Percentiles rank a stretch among this genome's conserved stretches.
Evolutionary conservation across 2,113 vertebrate genomes (phyloP).

Genomic region (Pao palembangensis): DNA sequence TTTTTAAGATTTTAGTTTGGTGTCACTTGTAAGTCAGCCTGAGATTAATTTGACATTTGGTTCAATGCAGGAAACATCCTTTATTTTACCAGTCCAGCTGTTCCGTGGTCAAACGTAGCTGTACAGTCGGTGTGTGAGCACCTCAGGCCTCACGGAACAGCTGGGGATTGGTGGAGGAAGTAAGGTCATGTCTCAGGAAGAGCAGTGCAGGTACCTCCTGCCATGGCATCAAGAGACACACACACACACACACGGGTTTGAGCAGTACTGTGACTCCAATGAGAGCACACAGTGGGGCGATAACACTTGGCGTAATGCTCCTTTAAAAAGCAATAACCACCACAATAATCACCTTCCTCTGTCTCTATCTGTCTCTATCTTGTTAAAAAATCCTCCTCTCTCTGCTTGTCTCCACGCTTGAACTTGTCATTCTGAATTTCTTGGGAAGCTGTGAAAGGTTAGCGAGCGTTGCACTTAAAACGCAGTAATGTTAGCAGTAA

Average conservation of each 20-base stretch:
- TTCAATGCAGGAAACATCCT: neutral
- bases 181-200: slow-evolving; percentile 6
- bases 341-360: slow-evolving; percentile 47
- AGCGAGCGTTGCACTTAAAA: slow-evolving; percentile 41
- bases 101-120: neutral
- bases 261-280: slow-evolving; percentile 31
- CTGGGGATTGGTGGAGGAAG: slow-evolving; percentile 7
- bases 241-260: slow-evolving; percentile 6
- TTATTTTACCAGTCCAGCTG: neutral
- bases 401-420: slow-evolving; percentile 32
- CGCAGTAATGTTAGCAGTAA: slow-evolving; percentile 42
- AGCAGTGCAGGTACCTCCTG: slow-evolving; percentile 5
- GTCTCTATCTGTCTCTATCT: slow-evolving; percentile 50
- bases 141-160: neutral
- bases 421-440: slow-evolving; percentile 37
- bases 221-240: neutral
- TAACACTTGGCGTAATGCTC: slow-evolving; percentile 56
- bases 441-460: slow-evolving; percentile 40
- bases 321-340: slow-evolving; percentile 54
- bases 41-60: slow-evolving; percentile 2
- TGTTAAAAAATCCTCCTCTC: slow-evolving; percentile 47
- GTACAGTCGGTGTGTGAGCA: neutral
- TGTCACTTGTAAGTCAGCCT: too few relatives aligned
- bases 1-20: neutral
- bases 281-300: slow-evolving; percentile 45